phyloP scores from a whole-genome alignment of 1,140 invertebrate genomes.

The Anoplophora glabripennis region DNA sequence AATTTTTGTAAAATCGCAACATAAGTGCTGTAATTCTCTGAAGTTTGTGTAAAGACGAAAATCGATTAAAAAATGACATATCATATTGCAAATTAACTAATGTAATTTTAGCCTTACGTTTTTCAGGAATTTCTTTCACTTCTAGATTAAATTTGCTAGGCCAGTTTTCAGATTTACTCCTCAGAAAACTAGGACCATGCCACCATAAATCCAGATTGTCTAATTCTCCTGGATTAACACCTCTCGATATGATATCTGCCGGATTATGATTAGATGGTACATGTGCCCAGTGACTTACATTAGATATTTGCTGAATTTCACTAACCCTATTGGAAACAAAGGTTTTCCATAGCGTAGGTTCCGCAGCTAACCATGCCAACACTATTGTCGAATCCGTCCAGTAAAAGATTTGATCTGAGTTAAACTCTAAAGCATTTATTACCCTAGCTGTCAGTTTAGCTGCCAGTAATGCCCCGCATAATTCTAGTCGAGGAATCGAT shows the following conservation, averaged over 20 bases:
- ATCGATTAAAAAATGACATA: slow-evolving; percentile 8
- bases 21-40: slow-evolving; percentile 11
- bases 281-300: slow-evolving; percentile 46
- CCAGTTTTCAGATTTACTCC: background rate
- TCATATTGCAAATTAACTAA: background rate
- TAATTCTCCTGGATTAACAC: slow-evolving; percentile 16
- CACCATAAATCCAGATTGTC: slow-evolving; percentile 9
- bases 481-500: slow-evolving; percentile 41
- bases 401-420: slow-evolving; percentile 26
- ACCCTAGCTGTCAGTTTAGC: slow-evolving; percentile 24
- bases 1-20: slow-evolving; percentile 9
- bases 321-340: slow-evolving; percentile 48
- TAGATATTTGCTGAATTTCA: slow-evolving; percentile 37
- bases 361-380: slow-evolving; percentile 47
- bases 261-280: slow-evolving; percentile 45
- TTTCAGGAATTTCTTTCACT: background rate
- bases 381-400: no score
- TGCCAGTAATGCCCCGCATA: slow-evolving; percentile 44
- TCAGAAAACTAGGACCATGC: slow-evolving; percentile 20
- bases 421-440: no score
- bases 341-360: slow-evolving; percentile 38
- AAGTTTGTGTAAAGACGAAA: background rate
- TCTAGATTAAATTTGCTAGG: background rate
- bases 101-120: background rate
- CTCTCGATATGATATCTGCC: slow-evolving; percentile 41